These are phyloP conservation scores for Centrocercus urophasianus DNA, from an alignment of 2,113 vertebrate genomes.

Conservation along the genomic window DNA sequence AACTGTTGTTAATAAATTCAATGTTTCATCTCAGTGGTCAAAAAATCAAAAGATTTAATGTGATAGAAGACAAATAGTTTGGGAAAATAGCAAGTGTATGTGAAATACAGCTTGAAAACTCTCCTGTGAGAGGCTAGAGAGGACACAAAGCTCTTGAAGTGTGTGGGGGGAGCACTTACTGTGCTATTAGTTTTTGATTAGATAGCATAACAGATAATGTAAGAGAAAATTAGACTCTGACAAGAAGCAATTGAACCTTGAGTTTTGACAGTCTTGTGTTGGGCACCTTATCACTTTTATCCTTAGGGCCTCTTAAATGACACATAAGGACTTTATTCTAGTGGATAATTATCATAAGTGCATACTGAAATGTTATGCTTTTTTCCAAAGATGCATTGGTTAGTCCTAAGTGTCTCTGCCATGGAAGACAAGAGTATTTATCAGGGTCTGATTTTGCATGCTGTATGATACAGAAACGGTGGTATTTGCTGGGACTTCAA, in stretches of 20 bases:
- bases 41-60: slow-evolving; percentile 67
- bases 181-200: slow-evolving; percentile 67
- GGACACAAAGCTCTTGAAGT: slow-evolving; percentile 64
- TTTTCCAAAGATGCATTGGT: not conserved
- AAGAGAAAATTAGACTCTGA: slow-evolving; percentile 61
- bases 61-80: slow-evolving; percentile 61
- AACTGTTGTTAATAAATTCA: not conserved
- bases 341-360: slow-evolving; percentile 41
- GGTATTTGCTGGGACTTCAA: not conserved
- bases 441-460: not conserved
- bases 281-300: slow-evolving; percentile 37
- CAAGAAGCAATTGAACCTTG: slow-evolving; percentile 64
- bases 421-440: not conserved
- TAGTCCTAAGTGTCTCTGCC: not conserved
- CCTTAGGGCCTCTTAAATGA: not conserved
- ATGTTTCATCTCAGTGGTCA: slow-evolving; percentile 32
- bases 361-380: slow-evolving; percentile 26
- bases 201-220: slow-evolving; percentile 60
- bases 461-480: not conserved
- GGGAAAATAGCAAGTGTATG: slow-evolving; percentile 38
- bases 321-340: slow-evolving; percentile 34
- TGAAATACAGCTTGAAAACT: slow-evolving; percentile 69
- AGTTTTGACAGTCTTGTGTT: slow-evolving; percentile 53
- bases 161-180: slow-evolving; percentile 43
- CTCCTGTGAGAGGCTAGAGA: slow-evolving; percentile 65